Base-by-base conservation (phyloP, 1,140 invertebrate genomes). In the Cyphomyrmex costatus region DNA sequence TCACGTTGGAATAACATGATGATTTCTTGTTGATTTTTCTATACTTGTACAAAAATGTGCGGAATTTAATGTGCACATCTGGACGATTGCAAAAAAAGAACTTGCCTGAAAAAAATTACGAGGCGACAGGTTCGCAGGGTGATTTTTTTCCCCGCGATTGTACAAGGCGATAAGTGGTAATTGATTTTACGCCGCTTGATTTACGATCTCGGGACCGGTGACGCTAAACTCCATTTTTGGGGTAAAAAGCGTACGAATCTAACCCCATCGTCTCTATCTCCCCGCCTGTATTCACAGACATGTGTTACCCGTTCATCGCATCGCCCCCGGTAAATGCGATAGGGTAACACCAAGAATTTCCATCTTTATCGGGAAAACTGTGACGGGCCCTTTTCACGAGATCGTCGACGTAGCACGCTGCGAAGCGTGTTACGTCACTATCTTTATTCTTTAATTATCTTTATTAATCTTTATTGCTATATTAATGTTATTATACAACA, bases 141-240 rank as follows among this genome's bases (percentile, higher is more conserved):
- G 24, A 65, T 56, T 82, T 73, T 49, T 82, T 30, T 53, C 21
- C 14, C 68, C 19, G n/a, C 51, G 56, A 79, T 91, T 86, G 87
- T 60, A 66, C 80, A 3, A 83, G 65, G 8, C 90, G 93, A 94
- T 95, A 94, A 95, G 93, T 92, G 91, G 91, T 94, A 95, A 95
- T 95, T 95, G 94, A 95, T 95, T 95, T 95, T 90, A 93, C 92
- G 92, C 92, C 91, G 86, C 82, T 93, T 95, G 94, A 95, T 95
- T 95, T 95, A 95, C 86, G 92, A 92, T n/a, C 51, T 51, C 51
- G 10, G 12, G 51, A 16, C 21, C 36, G 30, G 7, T 71, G 70
- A 70, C 66, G 89, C 83, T 90, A 92, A 93, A 92, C 88, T 90
- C 70, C 86, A 86, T 66, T 89, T 93, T 93, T 93, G 90, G 93